Conservation (phyloP, 2,888 invertebrate genomes). For the Serrognathus titanus region DNA sequence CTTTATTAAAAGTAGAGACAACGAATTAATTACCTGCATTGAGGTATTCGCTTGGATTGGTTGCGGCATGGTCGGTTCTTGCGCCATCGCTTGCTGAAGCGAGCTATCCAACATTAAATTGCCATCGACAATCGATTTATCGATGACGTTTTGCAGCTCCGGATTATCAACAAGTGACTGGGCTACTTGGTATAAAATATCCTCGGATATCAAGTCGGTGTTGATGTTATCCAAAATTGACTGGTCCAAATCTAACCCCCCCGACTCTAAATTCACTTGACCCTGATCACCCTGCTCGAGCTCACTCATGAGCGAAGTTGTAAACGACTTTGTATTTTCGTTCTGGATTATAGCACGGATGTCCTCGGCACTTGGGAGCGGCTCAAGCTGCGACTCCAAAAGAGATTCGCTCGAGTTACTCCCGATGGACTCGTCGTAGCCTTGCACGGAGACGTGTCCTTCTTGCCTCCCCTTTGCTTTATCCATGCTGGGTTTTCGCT, state of each 20-base stretch:
- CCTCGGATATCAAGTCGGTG: conserved; percentile 67
- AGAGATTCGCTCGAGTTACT: conserved; percentile 24
- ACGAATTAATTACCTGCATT: conserved; percentile 17
- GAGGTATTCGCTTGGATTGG: conserved; percentile 11
- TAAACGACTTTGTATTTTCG: conserved; percentile 40
- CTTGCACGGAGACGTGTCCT: conserved; percentile 17
- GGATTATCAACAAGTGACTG: conserved; percentile 63
- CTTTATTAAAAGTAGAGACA: conserved; percentile 13
- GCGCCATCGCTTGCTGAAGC: conserved; percentile 25
- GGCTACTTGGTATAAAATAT: conserved; percentile 70
- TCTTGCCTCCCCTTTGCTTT: conserved; percentile 11
- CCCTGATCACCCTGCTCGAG: conserved; percentile 28
- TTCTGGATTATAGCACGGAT: conserved; percentile 42
- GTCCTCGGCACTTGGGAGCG: conserved; percentile 37
- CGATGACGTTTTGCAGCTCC: conserved; percentile 69
- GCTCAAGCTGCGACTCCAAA: conserved; percentile 23
- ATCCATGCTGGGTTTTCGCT: conserved; percentile 10
- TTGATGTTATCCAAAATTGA: conserved; percentile 58
- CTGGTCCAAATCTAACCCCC: conserved; percentile 57
- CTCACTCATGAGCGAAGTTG: conserved; percentile 26
- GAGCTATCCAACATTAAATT: conserved; percentile 42
- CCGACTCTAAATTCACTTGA: conserved; percentile 52
- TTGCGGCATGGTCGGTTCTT: conserved; percentile 13
- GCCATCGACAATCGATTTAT: conserved; percentile 54
- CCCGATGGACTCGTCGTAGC: conserved; percentile 18